A percentile compares a stretch with the other conserved stretches of the same genome.
phyloP scores from a whole-genome alignment of 2,797 vertebrate species.

The Melanogrammus aeglefinus region DNA sequence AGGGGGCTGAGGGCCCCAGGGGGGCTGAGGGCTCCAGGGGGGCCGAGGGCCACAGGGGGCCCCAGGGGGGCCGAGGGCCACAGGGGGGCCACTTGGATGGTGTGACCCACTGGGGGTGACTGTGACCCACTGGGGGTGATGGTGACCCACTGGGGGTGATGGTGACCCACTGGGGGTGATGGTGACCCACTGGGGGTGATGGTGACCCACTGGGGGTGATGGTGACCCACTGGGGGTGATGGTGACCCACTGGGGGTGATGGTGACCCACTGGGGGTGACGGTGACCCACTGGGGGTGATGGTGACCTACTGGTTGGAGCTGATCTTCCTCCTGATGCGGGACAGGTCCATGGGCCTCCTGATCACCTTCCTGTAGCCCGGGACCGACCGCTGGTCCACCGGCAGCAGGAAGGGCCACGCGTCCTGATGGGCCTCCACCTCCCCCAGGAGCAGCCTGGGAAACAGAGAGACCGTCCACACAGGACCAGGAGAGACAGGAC shows the following conservation, averaged over 20 bases:
- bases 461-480: neutral
- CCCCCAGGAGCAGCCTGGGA: slow-evolving; percentile 78
- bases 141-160: too few relatives aligned
- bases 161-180: slow-evolving; percentile 80
- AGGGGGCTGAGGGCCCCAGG: too few relatives aligned
- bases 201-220: too few relatives aligned
- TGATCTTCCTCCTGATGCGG: slow-evolving; percentile 85
- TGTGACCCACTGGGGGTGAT: neutral
- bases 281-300: slow-evolving; percentile 76
- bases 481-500: too few relatives aligned
- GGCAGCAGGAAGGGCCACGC: slow-evolving; percentile 87
- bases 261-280: too few relatives aligned
- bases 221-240: too few relatives aligned
- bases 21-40: too few relatives aligned
- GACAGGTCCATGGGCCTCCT: slow-evolving; percentile 91
- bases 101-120: too few relatives aligned
- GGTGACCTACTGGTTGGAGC: slow-evolving; percentile 81
- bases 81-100: too few relatives aligned
- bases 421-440: slow-evolving; percentile 86
- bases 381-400: slow-evolving; percentile 88
- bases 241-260: too few relatives aligned
- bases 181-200: neutral
- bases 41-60: too few relatives aligned
- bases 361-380: slow-evolving; percentile 89
- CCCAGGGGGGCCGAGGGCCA: too few relatives aligned